Evolutionary conservation across 2,113 vertebrate genomes (phyloP).

Genomic region (Oceanodroma tethys): DNA sequence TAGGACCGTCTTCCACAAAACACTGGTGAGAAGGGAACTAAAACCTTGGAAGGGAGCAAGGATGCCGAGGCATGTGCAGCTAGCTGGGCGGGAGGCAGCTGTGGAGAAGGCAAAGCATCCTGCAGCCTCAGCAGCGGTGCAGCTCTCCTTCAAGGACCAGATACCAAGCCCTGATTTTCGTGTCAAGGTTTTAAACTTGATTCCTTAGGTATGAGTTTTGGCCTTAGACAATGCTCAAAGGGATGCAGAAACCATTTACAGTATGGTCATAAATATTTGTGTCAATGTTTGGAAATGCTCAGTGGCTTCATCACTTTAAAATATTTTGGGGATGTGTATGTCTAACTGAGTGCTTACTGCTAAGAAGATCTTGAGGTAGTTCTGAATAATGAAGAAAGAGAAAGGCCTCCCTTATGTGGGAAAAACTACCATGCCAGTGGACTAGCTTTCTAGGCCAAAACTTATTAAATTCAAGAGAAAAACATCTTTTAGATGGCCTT

Average conservation of each 20-base stretch:
- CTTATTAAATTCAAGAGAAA: constrained; percentile 42
- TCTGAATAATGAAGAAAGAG: neutral
- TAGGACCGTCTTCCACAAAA: neutral
- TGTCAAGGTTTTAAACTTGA: neutral
- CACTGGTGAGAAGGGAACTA: neutral
- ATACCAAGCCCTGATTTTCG: neutral
- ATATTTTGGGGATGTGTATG: neutral
- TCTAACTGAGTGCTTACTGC: neutral
- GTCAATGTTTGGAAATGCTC: neutral
- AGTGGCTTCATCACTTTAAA: neutral
- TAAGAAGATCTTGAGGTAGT: neutral
- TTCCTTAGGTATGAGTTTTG: neutral
- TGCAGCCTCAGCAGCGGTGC: neutral
- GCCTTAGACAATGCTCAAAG: neutral
- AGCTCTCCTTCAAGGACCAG: neutral
- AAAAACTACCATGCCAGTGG: constrained; percentile 5
- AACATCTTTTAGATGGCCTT: constrained; percentile 46
- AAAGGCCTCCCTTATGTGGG: neutral
- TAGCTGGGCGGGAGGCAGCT: accelerated
- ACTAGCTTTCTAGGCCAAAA: constrained; percentile 31
- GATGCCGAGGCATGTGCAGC: neutral
- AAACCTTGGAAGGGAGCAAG: neutral
- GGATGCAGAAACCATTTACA: neutral
- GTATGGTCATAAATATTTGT: neutral
- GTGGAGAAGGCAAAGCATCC: neutral